A percentile compares a stretch with the other conserved stretches of the same genome.
phyloP scores from a whole-genome alignment of 2,888 invertebrate genomes.

The Aphodius sticticus region DNA sequence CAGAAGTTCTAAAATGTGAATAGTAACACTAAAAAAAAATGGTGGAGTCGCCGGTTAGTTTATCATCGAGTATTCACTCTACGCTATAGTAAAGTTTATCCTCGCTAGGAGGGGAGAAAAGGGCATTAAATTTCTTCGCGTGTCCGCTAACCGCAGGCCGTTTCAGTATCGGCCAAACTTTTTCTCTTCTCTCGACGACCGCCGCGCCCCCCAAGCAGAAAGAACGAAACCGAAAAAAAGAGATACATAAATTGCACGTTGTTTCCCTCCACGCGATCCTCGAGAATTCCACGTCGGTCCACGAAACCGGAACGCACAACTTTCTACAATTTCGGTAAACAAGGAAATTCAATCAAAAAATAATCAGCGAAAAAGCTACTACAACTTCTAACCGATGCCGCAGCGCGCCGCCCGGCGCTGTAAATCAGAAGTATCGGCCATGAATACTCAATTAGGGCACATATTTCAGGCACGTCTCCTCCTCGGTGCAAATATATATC shows the following conservation, averaged over 20 bases:
- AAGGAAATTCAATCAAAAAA: constrained; percentile 47
- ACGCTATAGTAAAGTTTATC: neutral
- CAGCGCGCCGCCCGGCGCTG: constrained; percentile 29
- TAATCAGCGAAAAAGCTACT: constrained; percentile 45
- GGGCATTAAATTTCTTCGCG: neutral
- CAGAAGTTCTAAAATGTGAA: too few relatives aligned
- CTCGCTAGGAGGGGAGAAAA: neutral
- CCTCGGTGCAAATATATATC: constrained; percentile 27
- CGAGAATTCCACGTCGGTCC: neutral
- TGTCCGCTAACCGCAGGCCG: neutral
- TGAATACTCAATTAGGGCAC: constrained; percentile 51
- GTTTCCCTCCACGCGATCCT: neutral
- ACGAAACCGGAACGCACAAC: constrained; percentile 12
- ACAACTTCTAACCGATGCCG: constrained; percentile 31
- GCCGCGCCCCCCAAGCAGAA: neutral
- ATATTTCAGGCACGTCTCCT: constrained; percentile 46
- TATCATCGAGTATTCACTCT: neutral
- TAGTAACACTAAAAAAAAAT: too few relatives aligned
- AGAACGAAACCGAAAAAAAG: neutral
- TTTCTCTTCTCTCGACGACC: neutral
- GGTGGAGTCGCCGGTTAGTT: too few relatives aligned
- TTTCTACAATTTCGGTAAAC: constrained; percentile 35
- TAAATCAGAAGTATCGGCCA: constrained; percentile 49
- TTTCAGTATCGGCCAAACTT: neutral
- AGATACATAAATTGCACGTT: neutral